Conservation (phyloP, 2,797 vertebrate genomes). For the Gambusia yucatana region DNA sequence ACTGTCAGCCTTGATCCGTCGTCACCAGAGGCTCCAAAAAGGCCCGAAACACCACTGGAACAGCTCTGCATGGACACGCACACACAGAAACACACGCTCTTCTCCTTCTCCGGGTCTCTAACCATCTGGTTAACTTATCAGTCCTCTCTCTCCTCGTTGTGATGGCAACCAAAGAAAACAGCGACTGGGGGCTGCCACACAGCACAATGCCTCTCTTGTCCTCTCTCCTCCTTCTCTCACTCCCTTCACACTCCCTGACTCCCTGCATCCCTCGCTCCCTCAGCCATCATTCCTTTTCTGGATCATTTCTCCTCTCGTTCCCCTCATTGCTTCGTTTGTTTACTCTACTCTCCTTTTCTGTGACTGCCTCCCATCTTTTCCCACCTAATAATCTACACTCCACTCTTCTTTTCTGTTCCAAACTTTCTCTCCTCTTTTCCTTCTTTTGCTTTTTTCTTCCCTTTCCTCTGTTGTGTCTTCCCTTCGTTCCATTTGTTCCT, state of each 20-base stretch:
- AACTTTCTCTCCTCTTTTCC: conserved; percentile 21
- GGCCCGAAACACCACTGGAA: conserved; percentile 20
- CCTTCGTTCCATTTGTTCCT: conserved; percentile 10
- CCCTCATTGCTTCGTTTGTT: conserved; percentile 16
- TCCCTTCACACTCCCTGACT: conserved; percentile 48
- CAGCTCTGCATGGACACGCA: conserved; percentile 17
- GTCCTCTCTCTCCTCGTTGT: conserved; percentile 53
- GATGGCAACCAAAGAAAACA: conserved; percentile 69
- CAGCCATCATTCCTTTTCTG: conserved; percentile 53
- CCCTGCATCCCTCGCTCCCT: conserved; percentile 58
- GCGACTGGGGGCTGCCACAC: conserved; percentile 56
- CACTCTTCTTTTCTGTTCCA: conserved; percentile 12
- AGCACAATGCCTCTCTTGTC: conserved; percentile 76
- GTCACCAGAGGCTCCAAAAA: conserved; percentile 25
- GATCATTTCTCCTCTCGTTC: conserved; percentile 57
- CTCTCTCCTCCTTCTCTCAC: conserved; percentile 51
- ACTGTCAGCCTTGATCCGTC: conserved; percentile 41
- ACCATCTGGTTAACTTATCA: conserved; percentile 81
- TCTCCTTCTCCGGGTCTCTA: conserved; percentile 50
- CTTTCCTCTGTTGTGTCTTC: background rate
- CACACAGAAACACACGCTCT: conserved; percentile 20
- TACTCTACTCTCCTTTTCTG: conserved; percentile 6
- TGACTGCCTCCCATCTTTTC: conserved; percentile 4
- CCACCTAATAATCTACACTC: conserved; percentile 3
- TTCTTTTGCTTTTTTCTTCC: background rate